Evolutionary conservation across 2,113 vertebrate genomes (phyloP), one percentile per base, ranked within the genome.

Genomic region (Chroicocephalus ridibundus): DNA sequence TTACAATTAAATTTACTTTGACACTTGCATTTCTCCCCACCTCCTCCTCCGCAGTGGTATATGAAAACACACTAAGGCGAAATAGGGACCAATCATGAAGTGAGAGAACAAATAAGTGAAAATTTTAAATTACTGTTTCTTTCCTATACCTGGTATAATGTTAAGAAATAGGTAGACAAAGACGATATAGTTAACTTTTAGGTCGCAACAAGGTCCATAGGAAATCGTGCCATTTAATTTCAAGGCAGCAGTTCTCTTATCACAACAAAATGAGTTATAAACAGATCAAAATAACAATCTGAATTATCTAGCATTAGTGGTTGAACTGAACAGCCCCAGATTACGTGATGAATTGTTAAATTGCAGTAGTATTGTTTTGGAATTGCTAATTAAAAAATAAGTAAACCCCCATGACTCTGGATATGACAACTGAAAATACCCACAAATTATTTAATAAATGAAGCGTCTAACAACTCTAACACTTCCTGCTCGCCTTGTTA

Each of bases 401-500:
- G 98, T 96, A 98, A 98, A 97, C 97, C 98, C 94, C 98, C 97
- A 97, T 98, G 98, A 98, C 98, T 98, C 98, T 98, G 97, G 96
- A 97, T 98, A 98, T 98, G 98, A 98, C 98, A 98, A 98, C 98
- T 98, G 98, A 98, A 98, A 98, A 98, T 98, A 98, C 97, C 98
- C 98, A 98, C 98, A 98, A 98, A 98, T 98, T 98, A 98, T 98
- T 98, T 98, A 98, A 98, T 98, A 98, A 98, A 98, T 98, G 98
- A 98, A 98, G 98, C 94, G 97, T 98, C 98, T 98, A 98, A 98
- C 98, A 98, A 98, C 97, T 98, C 98, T 98, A 98, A 98, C 98
- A 98, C 98, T 98, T 98, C 98, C 97, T 94, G 96, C 97, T 97
- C 97, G 98, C 97, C 98, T 98, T 97, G 98, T 98, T 98, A 98